Conservation (phyloP, 2,797 vertebrate species). For the Vipera ursinii region DNA sequence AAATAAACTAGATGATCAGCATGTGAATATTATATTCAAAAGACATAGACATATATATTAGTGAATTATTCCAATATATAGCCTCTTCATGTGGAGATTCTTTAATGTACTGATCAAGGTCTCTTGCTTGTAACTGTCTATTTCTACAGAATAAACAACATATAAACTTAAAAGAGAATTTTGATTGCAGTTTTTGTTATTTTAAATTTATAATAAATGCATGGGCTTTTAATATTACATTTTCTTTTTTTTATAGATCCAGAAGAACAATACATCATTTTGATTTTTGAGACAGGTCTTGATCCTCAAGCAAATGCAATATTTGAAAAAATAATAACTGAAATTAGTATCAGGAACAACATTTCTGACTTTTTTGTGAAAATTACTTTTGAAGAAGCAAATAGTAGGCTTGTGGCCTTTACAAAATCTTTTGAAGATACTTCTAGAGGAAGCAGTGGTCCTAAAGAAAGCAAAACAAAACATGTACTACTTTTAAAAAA, state of each 20-base stretch:
- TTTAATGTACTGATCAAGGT: background rate
- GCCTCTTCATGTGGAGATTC: background rate
- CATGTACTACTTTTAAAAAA: constrained; percentile 64
- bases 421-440: constrained; percentile 82
- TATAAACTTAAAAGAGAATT: background rate
- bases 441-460: constrained; percentile 68
- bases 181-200: background rate
- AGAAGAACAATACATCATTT: constrained; percentile 91
- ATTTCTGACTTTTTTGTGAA: constrained; percentile 83
- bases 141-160: background rate
- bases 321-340: constrained; percentile 89
- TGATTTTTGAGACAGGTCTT: constrained; percentile 93
- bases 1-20: background rate
- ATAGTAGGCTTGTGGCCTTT: constrained; percentile 90
- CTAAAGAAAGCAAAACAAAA: constrained; percentile 76
- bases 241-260: constrained; percentile 70
- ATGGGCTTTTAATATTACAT: background rate
- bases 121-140: background rate
- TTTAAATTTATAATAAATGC: background rate
- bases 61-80: background rate
- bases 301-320: constrained; percentile 81
- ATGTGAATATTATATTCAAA: background rate
- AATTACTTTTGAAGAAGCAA: constrained; percentile 91
- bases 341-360: constrained; percentile 84
- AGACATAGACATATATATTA: background rate